Conservation (phyloP, 2,797 vertebrate species). For the Halcyon badia region DNA sequence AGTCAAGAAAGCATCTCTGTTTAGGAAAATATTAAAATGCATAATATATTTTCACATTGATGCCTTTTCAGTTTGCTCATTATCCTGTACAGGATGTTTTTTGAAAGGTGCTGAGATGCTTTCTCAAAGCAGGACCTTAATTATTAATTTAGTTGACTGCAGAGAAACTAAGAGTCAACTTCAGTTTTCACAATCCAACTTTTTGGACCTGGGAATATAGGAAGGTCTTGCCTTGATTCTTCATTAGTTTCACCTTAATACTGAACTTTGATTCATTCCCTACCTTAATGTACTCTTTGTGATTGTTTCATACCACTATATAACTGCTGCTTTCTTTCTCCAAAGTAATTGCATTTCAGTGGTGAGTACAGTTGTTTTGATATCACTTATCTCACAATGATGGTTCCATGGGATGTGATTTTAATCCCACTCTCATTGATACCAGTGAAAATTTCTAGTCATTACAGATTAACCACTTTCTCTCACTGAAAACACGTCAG, state of each 20-base stretch:
- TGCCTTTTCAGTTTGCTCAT: not conserved
- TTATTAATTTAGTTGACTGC: not conserved
- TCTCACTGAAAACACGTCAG: not conserved
- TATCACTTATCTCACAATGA: slow-evolving; percentile 31
- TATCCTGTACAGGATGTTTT: rapidly evolving
- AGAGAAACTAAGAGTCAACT: not conserved
- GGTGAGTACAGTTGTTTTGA: slow-evolving; percentile 70
- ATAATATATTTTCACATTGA: rapidly evolving
- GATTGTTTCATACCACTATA: slow-evolving; percentile 4
- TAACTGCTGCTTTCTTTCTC: slow-evolving; percentile 69
- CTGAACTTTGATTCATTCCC: not conserved
- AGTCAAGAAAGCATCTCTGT: not conserved
- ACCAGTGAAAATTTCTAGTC: not conserved
- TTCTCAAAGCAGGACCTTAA: not conserved
- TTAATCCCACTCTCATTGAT: not conserved
- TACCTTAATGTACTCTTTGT: not conserved
- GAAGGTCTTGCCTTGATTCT: slow-evolving; percentile 40
- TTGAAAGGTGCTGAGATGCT: not conserved
- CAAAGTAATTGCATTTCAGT: slow-evolving; percentile 68
- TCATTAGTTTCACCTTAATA: not conserved
- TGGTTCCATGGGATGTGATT: not conserved
- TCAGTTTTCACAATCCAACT: not conserved
- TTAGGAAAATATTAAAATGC: not conserved
- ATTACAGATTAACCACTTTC: not conserved
- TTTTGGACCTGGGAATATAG: not conserved